Evolutionary conservation across 1,140 invertebrate genomes (phyloP), one percentile per base, ranked within the genome.

Genomic region (Drosophila insularis): DNA sequence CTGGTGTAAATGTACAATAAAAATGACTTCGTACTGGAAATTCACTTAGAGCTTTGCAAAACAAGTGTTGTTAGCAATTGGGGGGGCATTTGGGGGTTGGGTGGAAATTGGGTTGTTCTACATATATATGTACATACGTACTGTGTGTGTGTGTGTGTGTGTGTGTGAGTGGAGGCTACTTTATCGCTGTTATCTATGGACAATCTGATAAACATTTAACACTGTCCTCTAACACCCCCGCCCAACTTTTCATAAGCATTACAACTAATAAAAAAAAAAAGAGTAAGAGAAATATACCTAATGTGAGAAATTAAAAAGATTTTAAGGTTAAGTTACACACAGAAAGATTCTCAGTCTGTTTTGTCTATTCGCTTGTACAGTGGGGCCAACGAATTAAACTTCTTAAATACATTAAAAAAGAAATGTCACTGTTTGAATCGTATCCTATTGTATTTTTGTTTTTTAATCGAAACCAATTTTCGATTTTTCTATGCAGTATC

Each of bases 1-100:
- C 78, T 68, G 81, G 62, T 78, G 74, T 75, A 81, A 76, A 68
- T 69, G 71, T 69, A 78, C 68, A 81, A 81, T 81, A 81, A 81
- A 81, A 78, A 65, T 76, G 63, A 66, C 68, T 77, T 61, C 67
- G 63, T 58, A 60, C 43, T 65, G 70, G 58, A 50, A 68, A 77
- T 56, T 77, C 74, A 77, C 59, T 63, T 69, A 63, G 59, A 63
- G 59, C 43, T 50, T 50, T 19, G 43, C 43, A 21, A 50, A 50
- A 50, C 43, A 50, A 50, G 17, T 50, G 43, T 50, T 50, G 10
- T 50, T 50, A 75, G 72, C 72, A 40, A 68, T 74, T 68, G 55
- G 39, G 53, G 31, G 13, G 43, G 11, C 17, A 32, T 32, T 39
- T 40, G 40, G 55, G 35, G 62, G 43, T 43, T 63, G 63, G 11